Evolutionary conservation across 1,140 invertebrate genomes (phyloP).

Genomic region (Neomicropteryx cornuta): DNA sequence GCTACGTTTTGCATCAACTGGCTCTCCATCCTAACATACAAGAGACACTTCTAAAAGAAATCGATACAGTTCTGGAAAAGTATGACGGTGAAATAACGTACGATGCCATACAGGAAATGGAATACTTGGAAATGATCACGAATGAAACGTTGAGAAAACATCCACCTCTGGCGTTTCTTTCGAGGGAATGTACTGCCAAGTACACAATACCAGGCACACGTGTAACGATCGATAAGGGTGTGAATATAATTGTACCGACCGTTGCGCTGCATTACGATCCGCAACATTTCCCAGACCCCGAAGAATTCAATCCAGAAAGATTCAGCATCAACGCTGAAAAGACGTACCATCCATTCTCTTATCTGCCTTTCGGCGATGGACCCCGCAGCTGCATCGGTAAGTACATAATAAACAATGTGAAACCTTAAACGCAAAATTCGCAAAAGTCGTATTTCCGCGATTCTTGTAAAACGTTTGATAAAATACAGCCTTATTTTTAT

Average conservation of each 20-base stretch:
- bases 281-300: conserved; percentile 48
- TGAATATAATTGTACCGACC: conserved; percentile 1
- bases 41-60: conserved; percentile 34
- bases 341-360: conserved; percentile 32
- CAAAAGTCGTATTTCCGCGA: no score
- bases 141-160: conserved; percentile 8
- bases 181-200: conserved; percentile 6
- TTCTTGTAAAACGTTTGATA: no score
- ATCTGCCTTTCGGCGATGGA: conserved; percentile 63
- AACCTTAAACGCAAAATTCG: no score
- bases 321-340: conserved; percentile 38
- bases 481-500: no score
- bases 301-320: conserved; percentile 48
- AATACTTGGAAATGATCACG: conserved; percentile 25
- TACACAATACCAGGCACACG: background rate
- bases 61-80: conserved; percentile 22
- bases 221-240: conserved; percentile 2
- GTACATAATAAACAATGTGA: background rate
- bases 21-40: conserved; percentile 39
- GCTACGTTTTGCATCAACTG: conserved; percentile 31
- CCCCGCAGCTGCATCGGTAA: conserved; percentile 57
- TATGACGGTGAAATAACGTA: conserved; percentile 26
- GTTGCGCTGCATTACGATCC: conserved; percentile 27
- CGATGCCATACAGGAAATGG: conserved; percentile 27
- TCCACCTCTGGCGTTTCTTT: conserved; percentile 8